Base-by-base conservation (phyloP, 2,113 vertebrate genomes). In the Acanthochromis polyacanthus region DNA sequence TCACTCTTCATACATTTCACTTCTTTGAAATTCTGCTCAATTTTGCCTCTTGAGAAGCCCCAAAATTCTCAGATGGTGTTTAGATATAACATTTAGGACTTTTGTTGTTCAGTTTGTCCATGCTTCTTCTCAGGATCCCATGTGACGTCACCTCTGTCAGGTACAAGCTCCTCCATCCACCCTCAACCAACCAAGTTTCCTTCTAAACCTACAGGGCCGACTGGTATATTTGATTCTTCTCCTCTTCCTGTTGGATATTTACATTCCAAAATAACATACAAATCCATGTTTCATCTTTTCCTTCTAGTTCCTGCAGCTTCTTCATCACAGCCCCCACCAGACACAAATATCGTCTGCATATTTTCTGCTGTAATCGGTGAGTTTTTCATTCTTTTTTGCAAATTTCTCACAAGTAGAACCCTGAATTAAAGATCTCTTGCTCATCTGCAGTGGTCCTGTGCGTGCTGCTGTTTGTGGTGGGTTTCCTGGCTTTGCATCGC, bases 381-480 rank as follows among this genome's bases (percentile, higher is more conserved):
- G 77, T 59, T 60, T 10, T 2, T 10, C 1, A 12, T 22, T 52
- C 16, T 9, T 0, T 68, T 62, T 9, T 28, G 14, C 19, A 36
- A 3, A 11, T 9, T 51, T n/a, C 16, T 20, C 1, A 36, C 6
- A 36, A 36, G 32, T 36, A 36, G 7, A 36, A 36, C 8, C 32
- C 1, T 10, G 9, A 8, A 36, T 36, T 8, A 9, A 36, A 9
- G 1, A 9, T 36, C 7, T 36, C 1, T 36, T 4, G 30, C 1
- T 15, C 9, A 12, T 76, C 32, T 90, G 22, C 84, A 93, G 94
- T 30, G 36, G 60, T 91, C 1, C 69, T 95, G 60, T 84, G 86
- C 46, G 57, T 45, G 63, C 77, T 95, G 76, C 87, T 92, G 36
- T 63, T 70, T 10, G 61, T 76, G 8, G 57, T 46, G 46, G 89